Conservation (phyloP, 2,113 vertebrate species). For the Neodon shergylaensis region DNA sequence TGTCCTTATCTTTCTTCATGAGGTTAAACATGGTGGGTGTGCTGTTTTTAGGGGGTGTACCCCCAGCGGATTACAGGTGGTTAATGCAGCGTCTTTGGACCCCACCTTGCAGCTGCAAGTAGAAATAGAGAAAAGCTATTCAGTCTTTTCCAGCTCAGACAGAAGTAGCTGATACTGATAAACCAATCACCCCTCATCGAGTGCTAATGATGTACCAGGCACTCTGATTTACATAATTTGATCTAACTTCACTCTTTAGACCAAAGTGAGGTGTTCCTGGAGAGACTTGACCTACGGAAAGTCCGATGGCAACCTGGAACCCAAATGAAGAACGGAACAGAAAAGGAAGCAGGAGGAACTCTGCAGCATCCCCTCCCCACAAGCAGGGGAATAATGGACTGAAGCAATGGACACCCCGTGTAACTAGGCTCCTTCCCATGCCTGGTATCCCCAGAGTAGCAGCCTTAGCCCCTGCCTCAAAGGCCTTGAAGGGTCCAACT, state of each 20-base stretch:
- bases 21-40: constrained; percentile 89
- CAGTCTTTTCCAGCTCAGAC: neutral
- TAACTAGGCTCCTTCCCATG: neutral
- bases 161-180: neutral
- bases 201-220: neutral
- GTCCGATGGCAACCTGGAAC: neutral
- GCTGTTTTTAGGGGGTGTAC: neutral
- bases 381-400: neutral
- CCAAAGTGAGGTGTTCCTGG: neutral
- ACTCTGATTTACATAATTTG: neutral
- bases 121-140: constrained; percentile 60
- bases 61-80: neutral
- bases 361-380: neutral
- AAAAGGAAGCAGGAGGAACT: neutral
- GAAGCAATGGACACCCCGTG: neutral
- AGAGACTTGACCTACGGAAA: neutral
- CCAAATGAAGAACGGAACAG: neutral
- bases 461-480: neutral
- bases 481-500: neutral
- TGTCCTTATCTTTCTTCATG: constrained; percentile 95
- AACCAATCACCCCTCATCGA: neutral
- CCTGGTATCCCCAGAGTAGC: neutral
- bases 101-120: constrained; percentile 72
- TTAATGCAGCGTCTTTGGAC: neutral
- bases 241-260: neutral